These are phyloP conservation scores for Antheraea pernyi DNA, from an alignment of 1,140 invertebrate species.

Conservation along the genomic window DNA sequence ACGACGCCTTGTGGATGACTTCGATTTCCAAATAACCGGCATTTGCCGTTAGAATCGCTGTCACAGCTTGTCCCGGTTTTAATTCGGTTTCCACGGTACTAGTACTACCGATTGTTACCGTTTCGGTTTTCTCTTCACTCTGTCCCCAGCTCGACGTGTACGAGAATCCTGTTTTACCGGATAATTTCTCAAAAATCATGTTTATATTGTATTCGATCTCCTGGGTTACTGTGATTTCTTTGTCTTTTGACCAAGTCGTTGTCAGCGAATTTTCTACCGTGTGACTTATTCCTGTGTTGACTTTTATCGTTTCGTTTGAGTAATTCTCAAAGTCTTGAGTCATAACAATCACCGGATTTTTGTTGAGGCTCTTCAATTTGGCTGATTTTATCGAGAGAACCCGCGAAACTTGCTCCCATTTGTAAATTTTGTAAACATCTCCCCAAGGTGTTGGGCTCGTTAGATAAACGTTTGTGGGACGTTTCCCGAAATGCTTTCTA, in stretches of 20 bases:
- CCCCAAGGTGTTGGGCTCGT: constrained; percentile 58
- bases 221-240: constrained; percentile 39
- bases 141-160: constrained; percentile 43
- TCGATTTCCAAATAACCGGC: constrained; percentile 50
- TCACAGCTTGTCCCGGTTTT: constrained; percentile 48
- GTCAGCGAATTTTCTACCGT: constrained; percentile 53
- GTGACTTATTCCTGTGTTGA: constrained; percentile 59
- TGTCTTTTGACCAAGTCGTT: constrained; percentile 46
- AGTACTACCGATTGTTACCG: constrained; percentile 47
- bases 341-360: constrained; percentile 38
- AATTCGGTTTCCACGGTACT: constrained; percentile 53
- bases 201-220: constrained; percentile 52
- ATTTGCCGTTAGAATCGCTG: constrained; percentile 50
- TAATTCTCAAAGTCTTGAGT: constrained; percentile 58
- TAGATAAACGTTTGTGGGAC: constrained; percentile 38
- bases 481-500: constrained; percentile 26
- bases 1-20: constrained; percentile 38
- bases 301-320: constrained; percentile 51
- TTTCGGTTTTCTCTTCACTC: constrained; percentile 51
- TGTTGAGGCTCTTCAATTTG: constrained; percentile 34
- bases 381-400: constrained; percentile 50
- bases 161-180: constrained; percentile 39
- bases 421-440: constrained; percentile 52
- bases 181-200: constrained; percentile 39
- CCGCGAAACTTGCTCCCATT: constrained; percentile 50